Evolutionary conservation across 2,113 vertebrate genomes (phyloP), one percentile per base, ranked within the genome.

Genomic region (Entelurus aequoreus): DNA sequence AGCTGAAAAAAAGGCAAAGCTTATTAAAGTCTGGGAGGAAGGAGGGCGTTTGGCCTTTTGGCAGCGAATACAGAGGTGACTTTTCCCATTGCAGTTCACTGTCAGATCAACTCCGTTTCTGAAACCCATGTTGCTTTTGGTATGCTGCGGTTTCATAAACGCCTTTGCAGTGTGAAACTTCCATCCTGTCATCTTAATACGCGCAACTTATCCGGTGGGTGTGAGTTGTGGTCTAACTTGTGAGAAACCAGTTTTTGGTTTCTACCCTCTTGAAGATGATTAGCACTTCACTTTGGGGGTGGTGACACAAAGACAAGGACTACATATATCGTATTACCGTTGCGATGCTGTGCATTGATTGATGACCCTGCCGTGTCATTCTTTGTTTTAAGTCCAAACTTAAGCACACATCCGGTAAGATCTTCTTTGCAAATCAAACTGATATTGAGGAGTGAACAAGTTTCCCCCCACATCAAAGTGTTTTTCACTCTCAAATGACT

Each of bases 391-490:
- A 47, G 49, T 57, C 47, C 40, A 74, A 54, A 38, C 47, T 47
- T 44, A 36, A 42, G 40, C 66, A 44, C 11, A 4, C 7, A 73
- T 74, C 16, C 64, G 11, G 63, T 19, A 38, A 50, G 58, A n/a
- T 55, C n/a, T 14, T 40, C 8, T 54, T 36, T 37, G 6, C 75
- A 68, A 81, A 77, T 81, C 60, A 28, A 21, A 56, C 60, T 63
- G 63, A 79, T 77, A 80, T 76, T 75, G 75, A 77, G 68, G 80
- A 66, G 48, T 76, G 13, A 57, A 48, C 8, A 28, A 48, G 38
- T 54, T 57, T 48, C 21, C 49, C 65, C 68, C 77, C 89, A 90
- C 90, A 90, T 91, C 88, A 91, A 90, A 91, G 78, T 21, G n/a
- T 19, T 38, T 56, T 64, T 48, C 40, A 84, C 74, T 71, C 57